These are phyloP conservation scores for Pterocles gutturalis DNA, from an alignment of 2,113 vertebrate species.

Conservation along the genomic window DNA sequence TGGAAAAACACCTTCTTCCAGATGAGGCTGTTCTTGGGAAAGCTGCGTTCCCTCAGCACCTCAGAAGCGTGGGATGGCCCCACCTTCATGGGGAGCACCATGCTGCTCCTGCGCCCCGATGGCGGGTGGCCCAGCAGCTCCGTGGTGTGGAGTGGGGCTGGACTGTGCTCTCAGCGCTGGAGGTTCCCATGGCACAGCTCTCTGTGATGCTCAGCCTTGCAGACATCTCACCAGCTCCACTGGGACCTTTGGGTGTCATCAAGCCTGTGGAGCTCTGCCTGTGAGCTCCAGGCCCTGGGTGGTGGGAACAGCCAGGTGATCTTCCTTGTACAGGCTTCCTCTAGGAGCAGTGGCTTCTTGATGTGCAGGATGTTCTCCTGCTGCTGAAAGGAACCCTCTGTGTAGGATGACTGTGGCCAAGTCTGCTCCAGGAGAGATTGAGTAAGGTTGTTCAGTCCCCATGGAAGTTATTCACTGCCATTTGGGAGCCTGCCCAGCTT, in stretches of 20 bases:
- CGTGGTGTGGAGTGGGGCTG: fast-evolving
- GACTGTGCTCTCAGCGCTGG: fast-evolving
- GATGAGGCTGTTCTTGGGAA: not conserved
- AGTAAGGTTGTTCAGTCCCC: not conserved
- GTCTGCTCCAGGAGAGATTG: not conserved
- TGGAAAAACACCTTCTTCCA: not conserved
- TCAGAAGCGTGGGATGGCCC: not conserved
- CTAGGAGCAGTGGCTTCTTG: not conserved
- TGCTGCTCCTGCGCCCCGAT: fast-evolving
- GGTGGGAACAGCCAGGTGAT: not conserved
- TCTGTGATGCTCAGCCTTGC: not conserved
- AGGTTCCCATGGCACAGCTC: fast-evolving
- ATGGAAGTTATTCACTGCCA: not conserved
- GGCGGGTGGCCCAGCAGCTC: not conserved
- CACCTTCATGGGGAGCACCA: fast-evolving
- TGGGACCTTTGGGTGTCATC: not conserved
- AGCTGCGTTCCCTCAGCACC: not conserved
- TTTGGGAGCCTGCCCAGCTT: not conserved
- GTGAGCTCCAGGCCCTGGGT: fast-evolving
- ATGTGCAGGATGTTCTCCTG: not conserved
- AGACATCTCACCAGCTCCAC: not conserved
- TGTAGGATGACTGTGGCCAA: not conserved
- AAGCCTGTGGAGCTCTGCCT: not conserved
- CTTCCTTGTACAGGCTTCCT: too few species aligned
- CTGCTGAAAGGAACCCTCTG: not conserved